Base-by-base conservation (phyloP, 2,888 invertebrate species). In the Frankliniella fusca region DNA sequence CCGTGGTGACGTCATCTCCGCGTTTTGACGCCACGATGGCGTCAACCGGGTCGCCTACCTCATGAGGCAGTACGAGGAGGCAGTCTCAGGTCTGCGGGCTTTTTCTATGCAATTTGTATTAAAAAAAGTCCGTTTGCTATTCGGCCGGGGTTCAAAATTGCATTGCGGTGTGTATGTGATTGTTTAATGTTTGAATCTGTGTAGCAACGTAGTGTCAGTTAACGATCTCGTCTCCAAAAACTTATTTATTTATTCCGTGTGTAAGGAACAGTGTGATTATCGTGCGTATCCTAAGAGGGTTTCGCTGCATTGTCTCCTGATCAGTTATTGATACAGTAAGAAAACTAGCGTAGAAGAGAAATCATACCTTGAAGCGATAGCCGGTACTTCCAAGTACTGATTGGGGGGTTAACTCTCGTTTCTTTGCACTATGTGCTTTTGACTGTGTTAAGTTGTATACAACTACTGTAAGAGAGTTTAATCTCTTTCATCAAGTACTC, bases 401-500 rank as follows among this genome's bases (percentile, higher is more conserved):
- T 12, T 76, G 70, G 23, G 27, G 27, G 27, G 70, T 76, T 76
- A 76, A 76, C 70, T 76, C 70, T 76, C 70, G 70, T 76, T 76
- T 27, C 70, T 76, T 76, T 76, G 70, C 70, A 76, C 70, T 76
- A 76, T 76, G 70, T 76, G 70, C 70, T 76, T 7, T 76, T 76
- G 70, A 76, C 70, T 76, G 70, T 76, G 70, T 76, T 76, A 76
- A 76, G 70, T 76, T 76, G 70, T 76, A 27, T 76, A 76, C 70
- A 76, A 76, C 70, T 76, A 76, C 70, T 76, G 27, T 76, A 76
- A 76, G 70, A 76, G 70, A 76, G 70, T 76, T 76, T 76, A 76
- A 27, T 76, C 70, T 76, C 70, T 76, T 76, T 23, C 70, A 76
- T 76, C 23, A 76, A 76, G 70, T 76, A 76, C 70, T 76, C 70